Evolutionary conservation across 2,113 vertebrate species (phyloP), one percentile per base, ranked within the genome.

Genomic region (Sapayoa aenigma): DNA sequence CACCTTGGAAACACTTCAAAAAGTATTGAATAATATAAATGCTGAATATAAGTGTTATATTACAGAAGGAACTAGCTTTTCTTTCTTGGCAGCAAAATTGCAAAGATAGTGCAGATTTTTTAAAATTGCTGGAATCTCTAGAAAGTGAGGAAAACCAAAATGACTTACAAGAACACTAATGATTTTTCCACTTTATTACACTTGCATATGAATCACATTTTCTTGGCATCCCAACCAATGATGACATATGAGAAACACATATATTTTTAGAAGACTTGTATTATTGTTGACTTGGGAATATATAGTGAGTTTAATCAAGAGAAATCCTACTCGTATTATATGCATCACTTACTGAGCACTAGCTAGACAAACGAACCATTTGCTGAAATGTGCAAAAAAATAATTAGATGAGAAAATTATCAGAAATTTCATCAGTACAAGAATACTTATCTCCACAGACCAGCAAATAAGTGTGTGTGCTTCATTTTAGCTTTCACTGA

Each of bases 1-100:
- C 95, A 94, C 75, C 81, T 94, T 95, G 95, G 95, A 96, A 96
- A 92, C 33, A 76, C 81, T 96, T 97, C 91, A 96, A 95, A 95
- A 8, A 53, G 25, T 52, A 84, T 10, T 84, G 80, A 94, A 59
- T 85, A 95, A 91, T 90, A 90, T 65, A 87, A 82, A 97, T 47
- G 50, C 74, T 75, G 83, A 89, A 65, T 94, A 93, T 88, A 90
- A 88, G 37, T 41, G 74, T 86, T 79, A 88, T 75, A 72, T 81
- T 95, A 93, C 56, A 68, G 77, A 95, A 80, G 60, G 84, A 95
- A 85, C 47, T 58, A 91, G 84, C 27, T 93, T 96, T 95, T 91
- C 71, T 82, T 71, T 95, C 84, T 87, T 96, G 93, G 91, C 88
- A 95, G 46, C 20, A 96, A 97, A 95, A 94, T 66, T 84, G 89